phyloP scores from a whole-genome alignment of 2,797 vertebrate species.

The Tapera naevia region DNA sequence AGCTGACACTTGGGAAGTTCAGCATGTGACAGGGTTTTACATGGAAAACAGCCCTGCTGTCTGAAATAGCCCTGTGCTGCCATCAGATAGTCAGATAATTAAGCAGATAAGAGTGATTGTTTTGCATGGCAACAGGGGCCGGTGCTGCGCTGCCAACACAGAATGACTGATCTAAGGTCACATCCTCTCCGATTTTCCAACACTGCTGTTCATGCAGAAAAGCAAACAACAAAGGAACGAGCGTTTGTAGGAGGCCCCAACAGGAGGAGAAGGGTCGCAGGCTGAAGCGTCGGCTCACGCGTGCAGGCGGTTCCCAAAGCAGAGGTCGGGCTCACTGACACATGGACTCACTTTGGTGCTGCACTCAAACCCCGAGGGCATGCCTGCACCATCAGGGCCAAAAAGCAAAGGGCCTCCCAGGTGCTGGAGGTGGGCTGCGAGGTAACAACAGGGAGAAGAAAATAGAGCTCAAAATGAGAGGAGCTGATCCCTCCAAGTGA shows the following conservation, averaged over 20 bases:
- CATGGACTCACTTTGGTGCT: neutral
- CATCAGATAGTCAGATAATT: conserved; percentile 9
- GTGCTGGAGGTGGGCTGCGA: neutral
- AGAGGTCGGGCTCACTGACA: neutral
- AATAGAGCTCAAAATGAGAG: neutral
- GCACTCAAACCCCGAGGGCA: rapidly evolving
- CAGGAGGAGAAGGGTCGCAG: neutral
- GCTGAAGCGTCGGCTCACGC: neutral
- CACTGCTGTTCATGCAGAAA: neutral
- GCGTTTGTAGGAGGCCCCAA: neutral
- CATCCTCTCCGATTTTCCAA: conserved; percentile 44
- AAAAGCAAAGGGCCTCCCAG: neutral
- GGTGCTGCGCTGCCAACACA: neutral
- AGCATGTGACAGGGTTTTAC: neutral
- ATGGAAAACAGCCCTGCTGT: neutral
- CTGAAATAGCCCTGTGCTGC: neutral
- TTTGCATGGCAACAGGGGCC: conserved; percentile 21
- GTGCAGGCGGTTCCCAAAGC: neutral
- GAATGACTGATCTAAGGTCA: conserved; percentile 19
- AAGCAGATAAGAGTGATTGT: neutral
- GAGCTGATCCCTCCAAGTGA: neutral
- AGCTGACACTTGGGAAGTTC: neutral
- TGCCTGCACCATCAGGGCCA: neutral
- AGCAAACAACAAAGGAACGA: neutral
- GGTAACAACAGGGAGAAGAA: neutral